A percentile compares a stretch with the other conserved stretches of the same genome.
These are phyloP conservation scores for Brachionus angularis DNA, from an alignment of 1,140 invertebrate genomes.

Conservation along the genomic window DNA sequence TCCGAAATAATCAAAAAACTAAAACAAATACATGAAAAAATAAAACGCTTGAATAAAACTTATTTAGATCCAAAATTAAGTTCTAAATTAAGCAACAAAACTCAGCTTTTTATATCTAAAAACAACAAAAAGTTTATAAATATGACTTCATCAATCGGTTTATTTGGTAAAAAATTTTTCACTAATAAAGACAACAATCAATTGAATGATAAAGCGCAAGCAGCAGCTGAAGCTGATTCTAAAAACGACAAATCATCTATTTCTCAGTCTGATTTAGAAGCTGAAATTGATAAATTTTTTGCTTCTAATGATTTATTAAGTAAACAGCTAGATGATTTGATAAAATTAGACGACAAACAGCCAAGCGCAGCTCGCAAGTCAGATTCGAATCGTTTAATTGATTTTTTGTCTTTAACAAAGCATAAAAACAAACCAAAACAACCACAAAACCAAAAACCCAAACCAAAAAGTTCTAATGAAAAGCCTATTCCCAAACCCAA, in stretches of 20 bases:
- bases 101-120: slow-evolving; percentile 6
- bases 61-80: slow-evolving; percentile 3
- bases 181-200: no score
- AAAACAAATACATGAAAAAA: slow-evolving; percentile 42
- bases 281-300: slow-evolving; percentile 41
- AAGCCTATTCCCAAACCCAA: background rate
- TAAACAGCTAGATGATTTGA: background rate
- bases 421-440: background rate
- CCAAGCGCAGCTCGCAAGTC: background rate
- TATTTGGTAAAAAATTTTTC: background rate
- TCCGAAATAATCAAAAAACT: slow-evolving; percentile 24
- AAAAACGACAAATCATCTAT: background rate
- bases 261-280: background rate
- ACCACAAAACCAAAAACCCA: background rate
- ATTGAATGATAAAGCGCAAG: no score
- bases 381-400: background rate
- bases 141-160: slow-evolving; percentile 11
- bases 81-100: slow-evolving; percentile 3
- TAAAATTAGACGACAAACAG: background rate
- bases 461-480: no score
- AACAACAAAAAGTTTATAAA: slow-evolving; percentile 36
- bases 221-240: background rate
- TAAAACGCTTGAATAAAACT: slow-evolving; percentile 6
- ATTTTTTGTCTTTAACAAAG: slow-evolving; percentile 1
- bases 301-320: background rate